Base-by-base conservation (phyloP, 2,888 invertebrate genomes). In the Sarcophaga subvicina region DNA sequence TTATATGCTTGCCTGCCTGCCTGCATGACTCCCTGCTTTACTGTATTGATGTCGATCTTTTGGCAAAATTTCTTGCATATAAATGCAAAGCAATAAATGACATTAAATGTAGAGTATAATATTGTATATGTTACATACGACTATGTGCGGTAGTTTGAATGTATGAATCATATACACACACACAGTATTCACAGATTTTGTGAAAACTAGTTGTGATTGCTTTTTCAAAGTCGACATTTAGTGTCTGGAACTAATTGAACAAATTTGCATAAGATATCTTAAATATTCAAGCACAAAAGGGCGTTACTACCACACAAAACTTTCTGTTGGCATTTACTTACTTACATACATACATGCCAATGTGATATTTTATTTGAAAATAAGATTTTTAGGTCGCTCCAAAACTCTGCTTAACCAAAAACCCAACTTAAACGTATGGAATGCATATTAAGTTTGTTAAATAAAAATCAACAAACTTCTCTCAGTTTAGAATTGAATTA, bases 201-300 rank as follows among this genome's bases (percentile, higher is more conserved):
- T 14, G 17, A 17, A 27, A 27, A 54, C 20, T 66, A 78, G 54
- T 14, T 81, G 84, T 84, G 81, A 87, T 87, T 84, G 87, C 84
- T 77, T 71, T 82, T 80, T 76, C 75, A 81, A 81, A 84, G 81
- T 87, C 84, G 84, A 84, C 84, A 84, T 84, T 87, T 67, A 84
- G 81, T 82, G 81, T 87, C 84, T 87, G 87, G 81, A 87, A 84
- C 87, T 87, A 84, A 87, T 87, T 87, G 84, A 82, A 76, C 87
- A 87, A 87, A 87, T 87, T 87, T 87, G 81, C 87, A 87, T 87
- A 87, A 84, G 60, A 37, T 80, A 75, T 76, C 79, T 80, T 87
- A 79, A 80, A 81, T 84, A 84, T 76, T 87, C 54, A 54, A 54
- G 54, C 17, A 82, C 79, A 82, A 78, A 37, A 45, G 79, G 87